These are phyloP conservation scores for Trogon melanurus DNA, from an alignment of 2,113 vertebrate genomes.

Conservation along the genomic window DNA sequence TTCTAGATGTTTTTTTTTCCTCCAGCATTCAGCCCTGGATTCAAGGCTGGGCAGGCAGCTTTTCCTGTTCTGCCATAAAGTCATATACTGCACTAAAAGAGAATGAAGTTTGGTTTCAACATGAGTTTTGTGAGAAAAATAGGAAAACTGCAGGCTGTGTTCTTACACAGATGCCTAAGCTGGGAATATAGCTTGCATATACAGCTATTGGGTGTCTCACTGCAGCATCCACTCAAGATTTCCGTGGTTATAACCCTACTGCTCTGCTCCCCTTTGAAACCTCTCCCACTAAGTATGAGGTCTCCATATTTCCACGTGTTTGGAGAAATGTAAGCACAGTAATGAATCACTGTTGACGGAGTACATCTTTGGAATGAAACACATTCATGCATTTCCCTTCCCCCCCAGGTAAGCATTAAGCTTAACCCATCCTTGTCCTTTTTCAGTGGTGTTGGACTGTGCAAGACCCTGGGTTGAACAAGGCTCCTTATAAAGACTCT, in stretches of 20 bases:
- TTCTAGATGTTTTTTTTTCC: background rate
- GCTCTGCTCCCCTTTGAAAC: background rate
- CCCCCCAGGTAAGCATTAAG: background rate
- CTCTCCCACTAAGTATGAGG: background rate
- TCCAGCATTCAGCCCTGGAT: background rate
- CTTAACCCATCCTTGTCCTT: background rate
- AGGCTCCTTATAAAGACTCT: background rate
- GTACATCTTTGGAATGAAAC: background rate
- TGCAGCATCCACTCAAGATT: background rate
- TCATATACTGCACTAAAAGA: background rate
- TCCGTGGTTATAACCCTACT: background rate
- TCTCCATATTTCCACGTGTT: background rate
- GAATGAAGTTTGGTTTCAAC: background rate
- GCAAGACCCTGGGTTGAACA: accelerated
- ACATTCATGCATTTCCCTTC: background rate
- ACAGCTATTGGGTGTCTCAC: background rate
- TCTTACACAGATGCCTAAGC: background rate
- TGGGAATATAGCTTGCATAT: background rate
- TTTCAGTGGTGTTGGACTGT: background rate
- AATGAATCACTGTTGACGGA: background rate
- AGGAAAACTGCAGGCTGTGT: background rate
- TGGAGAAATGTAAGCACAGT: background rate
- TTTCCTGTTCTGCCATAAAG: background rate
- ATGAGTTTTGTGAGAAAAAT: background rate
- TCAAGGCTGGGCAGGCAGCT: background rate